Conservation (phyloP, 2,113 vertebrate species). For the Laticauda colubrina region DNA sequence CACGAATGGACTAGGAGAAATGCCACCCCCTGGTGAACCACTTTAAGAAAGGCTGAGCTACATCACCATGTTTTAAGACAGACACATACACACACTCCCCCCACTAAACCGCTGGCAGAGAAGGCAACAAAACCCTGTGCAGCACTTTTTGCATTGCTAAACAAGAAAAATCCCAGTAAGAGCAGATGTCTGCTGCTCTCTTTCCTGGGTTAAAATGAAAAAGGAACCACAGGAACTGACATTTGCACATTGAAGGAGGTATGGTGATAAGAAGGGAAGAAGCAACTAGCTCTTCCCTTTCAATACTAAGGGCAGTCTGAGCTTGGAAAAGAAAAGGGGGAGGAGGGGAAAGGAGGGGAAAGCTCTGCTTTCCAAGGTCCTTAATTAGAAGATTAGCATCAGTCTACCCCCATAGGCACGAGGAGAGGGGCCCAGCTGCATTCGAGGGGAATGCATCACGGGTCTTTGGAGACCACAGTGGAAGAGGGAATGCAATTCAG, state of each 20-base stretch:
- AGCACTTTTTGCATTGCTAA: conserved; percentile 45
- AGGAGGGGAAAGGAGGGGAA: conserved; percentile 5
- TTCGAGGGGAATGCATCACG: conserved; percentile 36
- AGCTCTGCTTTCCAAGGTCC: background rate
- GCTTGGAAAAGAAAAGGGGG: background rate
- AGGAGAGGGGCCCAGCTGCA: conserved; percentile 50
- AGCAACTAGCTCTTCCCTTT: conserved; percentile 16
- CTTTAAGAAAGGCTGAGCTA: background rate
- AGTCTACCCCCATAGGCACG: conserved; percentile 60
- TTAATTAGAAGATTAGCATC: conserved; percentile 40
- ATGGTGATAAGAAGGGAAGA: conserved; percentile 39
- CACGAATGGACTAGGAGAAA: accelerated
- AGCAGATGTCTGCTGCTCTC: conserved; percentile 15
- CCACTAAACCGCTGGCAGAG: accelerated
- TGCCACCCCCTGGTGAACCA: background rate
- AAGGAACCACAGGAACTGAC: conserved; percentile 44
- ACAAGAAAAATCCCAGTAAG: background rate
- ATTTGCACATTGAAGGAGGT: conserved; percentile 46
- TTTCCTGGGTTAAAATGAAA: conserved; percentile 29
- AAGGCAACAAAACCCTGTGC: conserved; percentile 16
- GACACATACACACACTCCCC: accelerated
- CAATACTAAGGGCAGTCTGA: conserved; percentile 30
- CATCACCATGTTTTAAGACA: background rate
- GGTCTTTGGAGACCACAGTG: conserved; percentile 23
- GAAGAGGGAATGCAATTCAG: conserved; percentile 31